Evolutionary conservation across 2,888 invertebrate genomes (phyloP), one percentile per base, ranked within the genome.

Genomic region (Steinernema scapterisci): DNA sequence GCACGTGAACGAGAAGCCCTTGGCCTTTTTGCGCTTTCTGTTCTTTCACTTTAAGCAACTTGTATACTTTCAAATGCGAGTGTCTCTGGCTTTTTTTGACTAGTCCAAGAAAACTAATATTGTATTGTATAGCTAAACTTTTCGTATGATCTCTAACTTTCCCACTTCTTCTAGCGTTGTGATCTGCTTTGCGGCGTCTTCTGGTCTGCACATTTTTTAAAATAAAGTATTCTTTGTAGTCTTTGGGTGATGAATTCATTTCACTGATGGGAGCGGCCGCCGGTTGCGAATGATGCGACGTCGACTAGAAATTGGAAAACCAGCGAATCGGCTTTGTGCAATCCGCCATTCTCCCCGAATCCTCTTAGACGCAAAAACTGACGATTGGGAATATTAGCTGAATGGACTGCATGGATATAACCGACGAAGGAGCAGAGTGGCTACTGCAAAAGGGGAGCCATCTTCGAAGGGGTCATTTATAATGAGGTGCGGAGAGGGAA

Each of bases 171-270:
- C 63, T 31, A 11, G 27, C 27, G 63, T 63, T 63, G 63, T 63
- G 63, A 63, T 63, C 16, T 25, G 63, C 63, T 63, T 63, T 25
- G 63, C 63, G 63, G n/a, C 63, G 63, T 27, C 27, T 63, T 31
- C 25, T 63, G 27, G 27, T 63, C 63, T 63, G 63, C 63, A 63
- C 27, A 63, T 63, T 31, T n/a, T 27, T 16, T 16, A 31, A 11
- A 63, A 63, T 27, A 27, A 25, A 63, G 27, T 38, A 63, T 25
- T 25, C 38, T 3, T 38, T 38, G 38, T 38, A 6, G 23, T 52
- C 21, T 19, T 23, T 21, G 21, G 23, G 21, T 19, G 23, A 6
- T 63, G 31, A 16, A 63, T 11, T 63, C n/a, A 27, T 27, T 9
- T 16, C 19, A 27, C 23, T 31, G 63, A 63, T 27, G 27, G 6